Evolutionary conservation across 2,888 invertebrate genomes (phyloP).

Genomic region (Hydrotaea diabolus): DNA sequence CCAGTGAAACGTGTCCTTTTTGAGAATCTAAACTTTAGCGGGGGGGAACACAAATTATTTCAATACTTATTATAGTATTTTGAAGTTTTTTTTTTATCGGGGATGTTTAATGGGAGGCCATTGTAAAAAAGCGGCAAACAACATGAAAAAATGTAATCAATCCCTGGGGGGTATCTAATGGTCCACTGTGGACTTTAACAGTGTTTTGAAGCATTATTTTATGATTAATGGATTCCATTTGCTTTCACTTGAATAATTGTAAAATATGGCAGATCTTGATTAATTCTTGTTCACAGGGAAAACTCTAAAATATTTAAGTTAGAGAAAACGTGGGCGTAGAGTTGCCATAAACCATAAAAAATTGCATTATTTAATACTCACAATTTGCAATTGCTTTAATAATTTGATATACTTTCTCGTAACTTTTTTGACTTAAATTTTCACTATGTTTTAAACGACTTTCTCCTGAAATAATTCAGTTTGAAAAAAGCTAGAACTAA

Average conservation of each 20-base stretch:
- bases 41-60: not conserved
- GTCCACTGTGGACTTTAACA: not conserved
- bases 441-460: too few relatives aligned
- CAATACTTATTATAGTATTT: not conserved
- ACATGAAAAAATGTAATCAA: not conserved
- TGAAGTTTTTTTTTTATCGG: constrained; percentile 2
- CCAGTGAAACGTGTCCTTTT: constrained; percentile 33
- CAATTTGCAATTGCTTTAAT: too few relatives aligned
- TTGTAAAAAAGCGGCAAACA: not conserved
- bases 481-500: too few relatives aligned
- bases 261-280: not conserved
- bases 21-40: not conserved
- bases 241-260: not conserved
- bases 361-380: too few relatives aligned
- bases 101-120: not conserved
- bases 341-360: too few relatives aligned
- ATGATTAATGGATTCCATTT: constrained; percentile 1
- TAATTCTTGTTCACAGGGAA: not conserved
- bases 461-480: too few relatives aligned
- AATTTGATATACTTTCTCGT: too few relatives aligned
- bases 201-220: not conserved
- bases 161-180: not conserved
- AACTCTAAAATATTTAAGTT: too few relatives aligned
- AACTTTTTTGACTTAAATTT: too few relatives aligned
- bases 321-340: too few relatives aligned